These are phyloP conservation scores for Lamproptera curius DNA, from an alignment of 2,888 invertebrate species.

Conservation along the genomic window DNA sequence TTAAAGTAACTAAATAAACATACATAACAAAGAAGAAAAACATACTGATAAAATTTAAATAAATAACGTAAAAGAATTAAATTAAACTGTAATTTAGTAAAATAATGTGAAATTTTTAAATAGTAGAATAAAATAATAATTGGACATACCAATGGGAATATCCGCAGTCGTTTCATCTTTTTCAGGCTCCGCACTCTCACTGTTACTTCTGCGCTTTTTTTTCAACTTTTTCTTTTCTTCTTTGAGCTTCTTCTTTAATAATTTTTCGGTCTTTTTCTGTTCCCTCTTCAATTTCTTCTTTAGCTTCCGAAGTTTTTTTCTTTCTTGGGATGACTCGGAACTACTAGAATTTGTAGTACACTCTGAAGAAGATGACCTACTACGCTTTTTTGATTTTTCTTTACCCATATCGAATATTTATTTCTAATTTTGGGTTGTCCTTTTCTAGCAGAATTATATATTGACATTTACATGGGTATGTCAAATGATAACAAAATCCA, in stretches of 20 bases:
- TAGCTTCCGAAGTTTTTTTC: constrained; percentile 71
- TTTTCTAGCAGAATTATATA: not conserved
- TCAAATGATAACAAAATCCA: not conserved
- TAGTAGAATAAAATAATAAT: not conserved
- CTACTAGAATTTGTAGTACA: constrained; percentile 57
- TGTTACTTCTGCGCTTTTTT: constrained; percentile 46
- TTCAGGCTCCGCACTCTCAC: constrained; percentile 38
- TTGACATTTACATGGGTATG: not conserved
- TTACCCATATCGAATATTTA: constrained; percentile 49
- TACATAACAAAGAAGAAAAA: too few relatives aligned
- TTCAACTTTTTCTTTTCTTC: constrained; percentile 63
- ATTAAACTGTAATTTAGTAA: too few relatives aligned
- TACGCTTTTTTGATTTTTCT: constrained; percentile 62
- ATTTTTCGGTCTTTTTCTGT: constrained; percentile 71
- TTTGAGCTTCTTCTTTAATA: constrained; percentile 72
- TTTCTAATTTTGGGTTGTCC: not conserved
- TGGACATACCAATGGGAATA: constrained; percentile 58
- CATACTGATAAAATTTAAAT: too few relatives aligned
- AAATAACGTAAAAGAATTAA: too few relatives aligned
- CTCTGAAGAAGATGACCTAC: constrained; percentile 42
- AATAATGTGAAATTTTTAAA: too few relatives aligned
- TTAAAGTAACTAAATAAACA: too few relatives aligned
- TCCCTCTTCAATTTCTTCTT: constrained; percentile 77
- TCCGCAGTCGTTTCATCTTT: constrained; percentile 48
- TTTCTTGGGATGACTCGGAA: constrained; percentile 66